Percentiles rank a stretch among this genome's conserved stretches.
phyloP scores from a whole-genome alignment of 2,113 vertebrate genomes.

The Cyphomyrus discorhynchus region DNA sequence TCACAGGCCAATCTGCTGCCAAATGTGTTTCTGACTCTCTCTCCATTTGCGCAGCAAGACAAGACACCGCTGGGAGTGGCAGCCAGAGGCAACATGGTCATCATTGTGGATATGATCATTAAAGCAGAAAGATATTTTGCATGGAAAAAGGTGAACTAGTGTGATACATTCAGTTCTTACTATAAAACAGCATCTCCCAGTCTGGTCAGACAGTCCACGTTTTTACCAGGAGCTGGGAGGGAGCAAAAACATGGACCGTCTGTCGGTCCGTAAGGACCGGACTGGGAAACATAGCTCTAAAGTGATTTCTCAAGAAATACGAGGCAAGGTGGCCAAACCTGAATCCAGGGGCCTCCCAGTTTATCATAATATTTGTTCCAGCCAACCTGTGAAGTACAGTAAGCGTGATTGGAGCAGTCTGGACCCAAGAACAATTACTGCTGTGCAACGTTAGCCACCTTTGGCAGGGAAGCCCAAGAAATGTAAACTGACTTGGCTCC shows the following conservation, averaged over 20 bases:
- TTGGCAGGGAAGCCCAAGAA: not conserved
- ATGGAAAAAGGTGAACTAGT: conserved; percentile 64
- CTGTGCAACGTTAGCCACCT: not conserved
- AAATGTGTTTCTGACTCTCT: not conserved
- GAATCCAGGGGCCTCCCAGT: not conserved
- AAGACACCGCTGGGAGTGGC: conserved; percentile 76
- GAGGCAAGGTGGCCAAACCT: not conserved
- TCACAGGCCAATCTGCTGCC: not conserved
- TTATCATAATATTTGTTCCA: not conserved
- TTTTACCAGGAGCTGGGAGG: not conserved
- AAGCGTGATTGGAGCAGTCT: not conserved
- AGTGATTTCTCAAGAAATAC: not conserved
- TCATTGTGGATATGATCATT: conserved; percentile 86
- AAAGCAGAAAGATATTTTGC: conserved; percentile 78
- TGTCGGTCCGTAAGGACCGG: not conserved
- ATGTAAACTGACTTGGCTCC: not conserved
- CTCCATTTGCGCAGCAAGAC: conserved; percentile 61
- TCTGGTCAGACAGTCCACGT: not conserved
- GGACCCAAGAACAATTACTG: not conserved
- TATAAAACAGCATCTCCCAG: not conserved
- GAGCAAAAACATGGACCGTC: not conserved
- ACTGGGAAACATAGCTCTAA: not conserved
- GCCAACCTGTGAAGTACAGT: not conserved
- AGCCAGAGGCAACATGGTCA: conserved; percentile 68
- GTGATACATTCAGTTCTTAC: not conserved